These are phyloP conservation scores for Bugula neritina DNA, from an alignment of 2,888 invertebrate genomes.

Conservation along the genomic window DNA sequence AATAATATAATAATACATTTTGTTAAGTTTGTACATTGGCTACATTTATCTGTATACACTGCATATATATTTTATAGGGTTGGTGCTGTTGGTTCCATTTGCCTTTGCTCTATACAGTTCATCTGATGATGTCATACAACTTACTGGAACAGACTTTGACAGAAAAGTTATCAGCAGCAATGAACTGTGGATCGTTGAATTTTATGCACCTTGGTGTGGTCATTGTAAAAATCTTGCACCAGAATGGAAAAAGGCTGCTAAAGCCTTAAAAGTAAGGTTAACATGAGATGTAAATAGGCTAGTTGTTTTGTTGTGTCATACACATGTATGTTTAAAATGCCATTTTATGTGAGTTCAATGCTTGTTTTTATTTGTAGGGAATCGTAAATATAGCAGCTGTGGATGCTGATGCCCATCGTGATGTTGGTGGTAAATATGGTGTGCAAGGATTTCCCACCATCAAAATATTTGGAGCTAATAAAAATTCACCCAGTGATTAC, in stretches of 20 bases:
- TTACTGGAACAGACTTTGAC: conserved; percentile 83
- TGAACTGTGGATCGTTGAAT: conserved; percentile 89
- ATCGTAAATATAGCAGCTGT: conserved; percentile 89
- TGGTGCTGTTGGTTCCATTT: neutral
- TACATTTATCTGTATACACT: no score
- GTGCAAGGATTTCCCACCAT: conserved; percentile 91
- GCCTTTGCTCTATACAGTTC: conserved; percentile 38
- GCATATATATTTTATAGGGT: neutral
- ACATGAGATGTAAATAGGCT: no score
- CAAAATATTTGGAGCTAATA: conserved; percentile 83
- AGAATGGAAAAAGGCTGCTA: conserved; percentile 88
- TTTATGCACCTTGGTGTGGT: conserved; percentile 77
- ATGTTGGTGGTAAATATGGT: conserved; percentile 71
- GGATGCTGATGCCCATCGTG: conserved; percentile 81
- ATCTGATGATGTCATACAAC: conserved; percentile 67
- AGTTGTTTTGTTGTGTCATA: no score
- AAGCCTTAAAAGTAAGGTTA: conserved; percentile 78
- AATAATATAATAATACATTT: no score
- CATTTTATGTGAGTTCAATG: no score
- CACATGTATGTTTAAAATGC: no score
- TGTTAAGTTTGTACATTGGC: no score
- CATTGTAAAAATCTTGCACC: conserved; percentile 77
- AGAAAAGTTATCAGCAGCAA: conserved; percentile 74
- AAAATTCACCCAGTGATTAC: conserved; percentile 75
- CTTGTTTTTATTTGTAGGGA: conserved; percentile 60